Evolutionary conservation across 2,888 invertebrate species (phyloP).

Genomic region (Athrips mouffetella): DNA sequence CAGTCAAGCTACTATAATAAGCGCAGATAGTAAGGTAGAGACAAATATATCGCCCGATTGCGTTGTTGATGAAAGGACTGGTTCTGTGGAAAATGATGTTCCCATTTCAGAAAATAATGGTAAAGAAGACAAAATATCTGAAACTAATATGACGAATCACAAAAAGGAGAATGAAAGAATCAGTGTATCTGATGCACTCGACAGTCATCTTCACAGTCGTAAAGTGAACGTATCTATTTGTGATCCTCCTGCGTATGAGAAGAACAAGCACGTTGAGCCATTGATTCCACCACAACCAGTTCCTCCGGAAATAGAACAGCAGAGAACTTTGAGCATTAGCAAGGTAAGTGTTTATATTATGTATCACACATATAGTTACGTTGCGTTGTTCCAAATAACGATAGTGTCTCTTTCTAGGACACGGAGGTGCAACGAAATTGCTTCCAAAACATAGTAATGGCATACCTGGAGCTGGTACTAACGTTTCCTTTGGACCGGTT

Average conservation of each 20-base stretch:
- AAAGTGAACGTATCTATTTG: constrained; percentile 66
- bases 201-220: constrained; percentile 46
- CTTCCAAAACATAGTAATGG: constrained; percentile 90
- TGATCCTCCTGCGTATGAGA: constrained; percentile 53
- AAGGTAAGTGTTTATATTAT: no score
- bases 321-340: constrained; percentile 87
- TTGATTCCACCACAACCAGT: constrained; percentile 83
- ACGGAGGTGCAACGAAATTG: constrained; percentile 91
- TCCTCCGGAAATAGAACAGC: constrained; percentile 90
- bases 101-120: constrained; percentile 19
- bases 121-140: constrained; percentile 15
- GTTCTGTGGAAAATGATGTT: constrained; percentile 23
- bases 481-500: constrained; percentile 80
- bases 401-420: constrained; percentile 75
- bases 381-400: background rate
- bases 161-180: constrained; percentile 30
- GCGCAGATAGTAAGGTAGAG: constrained; percentile 33
- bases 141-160: constrained; percentile 11
- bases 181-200: constrained; percentile 46
- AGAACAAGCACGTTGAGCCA: constrained; percentile 58
- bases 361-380: no score
- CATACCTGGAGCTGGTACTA: constrained; percentile 87
- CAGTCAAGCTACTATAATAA: constrained; percentile 36
- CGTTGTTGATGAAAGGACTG: constrained; percentile 21
- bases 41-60: constrained; percentile 21